Evolutionary conservation across 1,140 invertebrate species (phyloP), one percentile per base, ranked within the genome.

Genomic region (Rhopalosiphum padi): DNA sequence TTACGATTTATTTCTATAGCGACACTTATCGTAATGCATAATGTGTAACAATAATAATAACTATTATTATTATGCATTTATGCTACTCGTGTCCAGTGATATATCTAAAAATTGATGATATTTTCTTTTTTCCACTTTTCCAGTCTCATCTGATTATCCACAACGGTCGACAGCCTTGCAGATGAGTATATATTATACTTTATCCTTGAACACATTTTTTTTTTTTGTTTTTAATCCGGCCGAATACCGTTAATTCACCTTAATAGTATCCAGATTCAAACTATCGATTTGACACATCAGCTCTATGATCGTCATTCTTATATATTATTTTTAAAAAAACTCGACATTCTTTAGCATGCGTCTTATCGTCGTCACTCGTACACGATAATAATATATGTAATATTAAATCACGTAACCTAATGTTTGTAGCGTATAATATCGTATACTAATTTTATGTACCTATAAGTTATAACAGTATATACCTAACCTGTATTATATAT

Each of bases 201-300:
- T 53, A 37, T 51, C 87, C 87, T 89, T 53, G 87, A 23, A 37
- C 35, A 51, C 21, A 1, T n/a, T 37, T 35, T 48, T 87, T 30
- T n/a, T 48, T 18, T 88, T 9, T 30, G 25, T 48, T 35, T 88
- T 48, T 89, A 53, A 53, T 53, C 9, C n/a, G 48, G 21, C 48
- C 46, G 9, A 43, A 37, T 53, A 89, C 87, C 87, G 87, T 89
- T 53, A 89, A 89, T 35, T 53, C 48, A 53, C 48, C 60, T 68
- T n/a, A n/a, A 68, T 88, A 51, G 51, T 18, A 48, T 88, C 46
- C 7, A 7, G 35, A 53, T 89, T 89, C 48, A 89, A n/a, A 37
- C 21, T 51, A 89, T 53, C 87, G 87, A 89, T 89, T 89, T 89
- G 87, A 89, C 48, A 53, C 87, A 55, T 90, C 88, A 35, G 21